These are phyloP conservation scores for Halcyon smyrnensis DNA, from an alignment of 2,797 vertebrate genomes.

Conservation along the genomic window DNA sequence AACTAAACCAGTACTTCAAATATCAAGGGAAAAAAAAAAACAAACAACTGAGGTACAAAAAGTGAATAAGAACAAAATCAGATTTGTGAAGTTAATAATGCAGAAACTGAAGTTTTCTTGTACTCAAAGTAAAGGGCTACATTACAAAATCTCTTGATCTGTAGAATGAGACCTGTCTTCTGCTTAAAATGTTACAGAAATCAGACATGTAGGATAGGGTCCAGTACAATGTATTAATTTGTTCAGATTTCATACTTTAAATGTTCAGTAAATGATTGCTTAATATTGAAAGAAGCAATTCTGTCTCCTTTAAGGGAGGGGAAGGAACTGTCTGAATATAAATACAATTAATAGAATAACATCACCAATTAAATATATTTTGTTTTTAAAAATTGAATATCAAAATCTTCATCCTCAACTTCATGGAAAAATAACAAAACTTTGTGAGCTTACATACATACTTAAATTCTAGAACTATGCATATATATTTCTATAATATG, in stretches of 20 bases:
- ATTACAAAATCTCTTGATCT: not conserved
- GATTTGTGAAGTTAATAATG: not conserved
- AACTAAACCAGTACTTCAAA: constrained; percentile 41
- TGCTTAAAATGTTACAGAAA: not conserved
- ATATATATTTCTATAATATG: not conserved
- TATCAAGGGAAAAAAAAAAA: not conserved
- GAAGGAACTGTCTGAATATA: not conserved
- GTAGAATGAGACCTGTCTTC: not conserved
- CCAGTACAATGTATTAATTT: not conserved
- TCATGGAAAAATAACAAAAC: not conserved
- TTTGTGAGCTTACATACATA: not conserved
- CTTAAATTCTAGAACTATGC: not conserved
- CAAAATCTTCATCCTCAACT: not conserved
- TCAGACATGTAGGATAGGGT: not conserved
- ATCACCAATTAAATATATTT: not conserved
- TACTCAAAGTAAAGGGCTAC: not conserved
- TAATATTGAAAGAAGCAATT: not conserved
- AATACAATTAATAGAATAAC: not conserved
- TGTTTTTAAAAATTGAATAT: not conserved
- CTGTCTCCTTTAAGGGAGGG: not conserved
- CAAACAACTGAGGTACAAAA: not conserved
- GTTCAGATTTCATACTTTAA: not conserved
- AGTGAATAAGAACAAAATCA: not conserved
- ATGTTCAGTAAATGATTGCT: not conserved
- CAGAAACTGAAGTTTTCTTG: not conserved